Evolutionary conservation across 2,797 vertebrate genomes (phyloP).

Genomic region (Xiphophorus birchmanni): DNA sequence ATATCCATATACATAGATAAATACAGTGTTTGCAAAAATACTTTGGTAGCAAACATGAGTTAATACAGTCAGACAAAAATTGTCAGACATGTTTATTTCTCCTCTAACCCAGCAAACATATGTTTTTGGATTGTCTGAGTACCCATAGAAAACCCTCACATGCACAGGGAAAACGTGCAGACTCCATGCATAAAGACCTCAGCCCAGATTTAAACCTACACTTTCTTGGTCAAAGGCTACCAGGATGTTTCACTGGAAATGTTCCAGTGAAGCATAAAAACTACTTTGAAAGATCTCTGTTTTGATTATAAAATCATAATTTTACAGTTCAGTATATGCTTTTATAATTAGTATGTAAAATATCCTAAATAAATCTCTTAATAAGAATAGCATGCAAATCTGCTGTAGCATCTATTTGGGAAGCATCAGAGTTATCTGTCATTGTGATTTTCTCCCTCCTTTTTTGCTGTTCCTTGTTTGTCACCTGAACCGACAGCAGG

Average conservation of each 20-base stretch:
- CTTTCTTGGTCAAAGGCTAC: neutral
- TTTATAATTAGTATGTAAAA: neutral
- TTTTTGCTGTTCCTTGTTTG: constrained; percentile 22
- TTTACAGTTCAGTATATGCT: neutral
- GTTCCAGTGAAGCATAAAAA: neutral
- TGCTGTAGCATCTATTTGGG: constrained; percentile 23
- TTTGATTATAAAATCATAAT: neutral
- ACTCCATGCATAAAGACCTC: neutral
- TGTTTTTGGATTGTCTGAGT: neutral
- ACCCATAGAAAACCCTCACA: neutral
- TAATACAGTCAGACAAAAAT: too few relatives aligned
- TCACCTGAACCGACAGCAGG: constrained; percentile 25
- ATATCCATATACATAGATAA: neutral
- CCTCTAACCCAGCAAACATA: too few relatives aligned
- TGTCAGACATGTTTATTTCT: too few relatives aligned
- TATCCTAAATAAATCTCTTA: neutral
- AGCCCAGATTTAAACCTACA: neutral
- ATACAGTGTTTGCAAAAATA: too few relatives aligned
- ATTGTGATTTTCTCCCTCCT: constrained; percentile 8
- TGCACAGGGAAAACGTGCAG: neutral
- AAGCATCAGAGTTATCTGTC: constrained; percentile 3
- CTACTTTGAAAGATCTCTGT: neutral
- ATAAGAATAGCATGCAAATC: constrained; percentile 12
- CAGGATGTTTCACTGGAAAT: neutral
- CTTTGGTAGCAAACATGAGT: too few relatives aligned